These are phyloP conservation scores for Lemur catta DNA, from an alignment of 2,797 vertebrate genomes.

Conservation along the genomic window DNA sequence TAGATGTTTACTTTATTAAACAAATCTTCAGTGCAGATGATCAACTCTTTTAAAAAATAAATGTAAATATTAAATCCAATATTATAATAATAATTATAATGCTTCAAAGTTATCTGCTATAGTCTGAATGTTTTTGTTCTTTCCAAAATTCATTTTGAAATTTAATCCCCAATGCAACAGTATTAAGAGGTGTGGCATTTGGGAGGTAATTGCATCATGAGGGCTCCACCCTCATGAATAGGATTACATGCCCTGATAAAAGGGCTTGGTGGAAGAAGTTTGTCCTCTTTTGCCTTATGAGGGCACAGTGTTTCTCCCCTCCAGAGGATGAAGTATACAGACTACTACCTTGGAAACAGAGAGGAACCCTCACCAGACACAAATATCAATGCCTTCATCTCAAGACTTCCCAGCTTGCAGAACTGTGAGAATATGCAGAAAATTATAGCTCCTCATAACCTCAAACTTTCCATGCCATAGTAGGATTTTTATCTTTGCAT, in stretches of 20 bases:
- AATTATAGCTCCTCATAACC: not conserved
- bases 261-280: not conserved
- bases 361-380: not conserved
- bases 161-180: not conserved
- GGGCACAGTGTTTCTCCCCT: not conserved
- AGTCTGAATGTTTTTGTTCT: not conserved
- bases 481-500: not conserved
- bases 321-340: not conserved
- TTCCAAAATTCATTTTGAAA: not conserved
- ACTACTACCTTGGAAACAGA: not conserved
- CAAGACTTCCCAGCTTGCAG: not conserved
- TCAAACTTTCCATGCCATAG: not conserved
- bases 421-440: not conserved
- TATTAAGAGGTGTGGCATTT: not conserved
- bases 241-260: not conserved
- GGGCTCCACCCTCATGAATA: not conserved
- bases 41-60: not conserved
- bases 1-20: not conserved
- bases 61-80: not conserved
- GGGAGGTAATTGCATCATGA: not conserved
- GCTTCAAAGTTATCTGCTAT: not conserved
- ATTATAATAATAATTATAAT: not conserved
- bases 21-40: not conserved
- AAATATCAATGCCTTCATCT: not conserved
- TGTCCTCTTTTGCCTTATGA: not conserved